A percentile compares a stretch with the other conserved stretches of the same genome.
These are phyloP conservation scores for Tachuris rubrigastra DNA, from an alignment of 2,113 vertebrate species.

Conservation along the genomic window DNA sequence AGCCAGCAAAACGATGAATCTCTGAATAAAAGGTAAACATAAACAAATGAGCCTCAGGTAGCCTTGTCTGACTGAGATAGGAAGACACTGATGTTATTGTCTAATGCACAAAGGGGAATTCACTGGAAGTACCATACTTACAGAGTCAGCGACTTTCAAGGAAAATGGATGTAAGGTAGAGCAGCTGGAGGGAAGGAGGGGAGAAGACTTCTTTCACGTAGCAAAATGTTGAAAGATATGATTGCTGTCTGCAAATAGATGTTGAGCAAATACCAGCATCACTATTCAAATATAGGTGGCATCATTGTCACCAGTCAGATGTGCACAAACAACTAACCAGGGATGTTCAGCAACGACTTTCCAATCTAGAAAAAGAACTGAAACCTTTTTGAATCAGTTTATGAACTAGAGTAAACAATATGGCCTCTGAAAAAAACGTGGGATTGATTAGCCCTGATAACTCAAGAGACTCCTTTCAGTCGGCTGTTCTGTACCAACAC, in stretches of 20 bases:
- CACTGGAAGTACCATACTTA: not conserved
- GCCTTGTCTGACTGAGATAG: not conserved
- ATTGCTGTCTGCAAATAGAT: not conserved
- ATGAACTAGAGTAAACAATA: not conserved
- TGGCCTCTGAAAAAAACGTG: not conserved
- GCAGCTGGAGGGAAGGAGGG: not conserved
- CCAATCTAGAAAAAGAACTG: not conserved
- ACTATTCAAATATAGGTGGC: not conserved
- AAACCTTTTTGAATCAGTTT: not conserved
- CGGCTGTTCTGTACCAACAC: not conserved
- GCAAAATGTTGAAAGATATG: not conserved
- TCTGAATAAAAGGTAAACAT: not conserved
- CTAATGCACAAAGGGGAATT: not conserved
- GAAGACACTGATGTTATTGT: not conserved
- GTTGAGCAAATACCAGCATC: not conserved
- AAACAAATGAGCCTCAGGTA: not conserved
- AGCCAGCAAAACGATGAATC: not conserved
- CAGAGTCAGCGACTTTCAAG: not conserved
- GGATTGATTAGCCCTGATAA: not conserved
- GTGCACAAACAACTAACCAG: not conserved
- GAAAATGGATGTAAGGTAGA: not conserved
- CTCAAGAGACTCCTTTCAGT: not conserved
- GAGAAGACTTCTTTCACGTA: not conserved
- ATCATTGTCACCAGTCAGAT: not conserved
- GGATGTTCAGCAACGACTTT: not conserved